phyloP scores from a whole-genome alignment of 1,140 invertebrate species.

The Anthonomus grandis region DNA sequence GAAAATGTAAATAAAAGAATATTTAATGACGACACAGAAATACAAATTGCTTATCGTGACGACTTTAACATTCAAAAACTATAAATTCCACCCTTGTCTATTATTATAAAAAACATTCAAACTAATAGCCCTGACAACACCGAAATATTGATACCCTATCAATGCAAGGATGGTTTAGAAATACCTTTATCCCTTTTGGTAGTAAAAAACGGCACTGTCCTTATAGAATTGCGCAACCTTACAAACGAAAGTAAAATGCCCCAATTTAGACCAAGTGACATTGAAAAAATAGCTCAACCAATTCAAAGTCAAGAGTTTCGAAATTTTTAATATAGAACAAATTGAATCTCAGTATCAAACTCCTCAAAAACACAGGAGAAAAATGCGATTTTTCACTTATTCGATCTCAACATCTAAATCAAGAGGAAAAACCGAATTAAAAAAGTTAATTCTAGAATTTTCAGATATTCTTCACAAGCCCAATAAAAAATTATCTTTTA shows the following conservation, averaged over 20 bases:
- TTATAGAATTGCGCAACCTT: not conserved
- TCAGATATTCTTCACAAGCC: slow-evolving; percentile 12
- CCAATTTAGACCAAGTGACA: not conserved
- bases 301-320: not conserved
- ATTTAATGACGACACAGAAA: slow-evolving; percentile 16
- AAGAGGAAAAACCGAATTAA: slow-evolving; percentile 19
- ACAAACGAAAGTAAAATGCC: not conserved
- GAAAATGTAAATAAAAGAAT: slow-evolving; percentile 21
- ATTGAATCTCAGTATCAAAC: not conserved
- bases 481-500: slow-evolving; percentile 15
- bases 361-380: not conserved
- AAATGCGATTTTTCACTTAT: slow-evolving; percentile 7
- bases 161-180: not conserved
- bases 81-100: too few species aligned
- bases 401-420: slow-evolving; percentile 22
- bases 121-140: not conserved
- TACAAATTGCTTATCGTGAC: too few species aligned
- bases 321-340: not conserved
- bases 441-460: slow-evolving; percentile 16
- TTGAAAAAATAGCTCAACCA: not conserved
- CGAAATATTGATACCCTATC: slow-evolving; percentile 3
- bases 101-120: slow-evolving; percentile 13
- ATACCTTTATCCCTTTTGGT: not conserved
- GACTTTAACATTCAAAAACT: too few species aligned
- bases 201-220: not conserved